A percentile compares a stretch with the other conserved stretches of the same genome.
phyloP scores from a whole-genome alignment of 1,140 invertebrate species.

The Piezodorus guildinii region DNA sequence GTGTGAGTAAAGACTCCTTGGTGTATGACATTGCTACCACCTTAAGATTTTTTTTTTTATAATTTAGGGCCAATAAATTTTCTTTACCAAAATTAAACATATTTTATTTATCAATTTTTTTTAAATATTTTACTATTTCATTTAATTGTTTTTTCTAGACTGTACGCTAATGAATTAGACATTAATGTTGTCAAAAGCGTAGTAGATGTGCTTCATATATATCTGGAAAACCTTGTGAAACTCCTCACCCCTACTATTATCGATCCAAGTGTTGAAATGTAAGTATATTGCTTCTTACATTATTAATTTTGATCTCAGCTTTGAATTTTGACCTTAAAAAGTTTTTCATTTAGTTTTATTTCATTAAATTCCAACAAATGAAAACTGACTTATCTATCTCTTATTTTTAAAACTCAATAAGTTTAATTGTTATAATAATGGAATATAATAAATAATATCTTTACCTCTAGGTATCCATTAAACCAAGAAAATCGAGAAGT shows the following conservation, averaged over 20 bases:
- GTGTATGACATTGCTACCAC: too few relatives aligned
- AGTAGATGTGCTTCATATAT: constrained; percentile 37
- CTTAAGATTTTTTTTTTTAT: too few relatives aligned
- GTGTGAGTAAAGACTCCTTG: too few relatives aligned
- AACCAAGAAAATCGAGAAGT: constrained; percentile 8
- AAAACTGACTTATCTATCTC: too few relatives aligned
- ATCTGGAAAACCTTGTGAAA: constrained; percentile 32
- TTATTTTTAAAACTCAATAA: too few relatives aligned
- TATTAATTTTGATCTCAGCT: too few relatives aligned
- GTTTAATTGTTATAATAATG: not conserved
- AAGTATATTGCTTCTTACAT: not conserved
- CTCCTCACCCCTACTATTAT: constrained; percentile 9
- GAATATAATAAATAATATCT: not conserved
- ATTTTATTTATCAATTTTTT: too few relatives aligned
- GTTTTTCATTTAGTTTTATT: too few relatives aligned
- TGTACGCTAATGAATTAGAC: constrained; percentile 40
- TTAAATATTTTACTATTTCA: constrained; percentile 23
- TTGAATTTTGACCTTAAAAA: too few relatives aligned
- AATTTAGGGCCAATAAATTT: too few relatives aligned
- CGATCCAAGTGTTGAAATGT: constrained; percentile 6
- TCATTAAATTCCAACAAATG: too few relatives aligned
- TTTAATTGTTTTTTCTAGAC: constrained; percentile 31
- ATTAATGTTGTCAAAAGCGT: constrained; percentile 35
- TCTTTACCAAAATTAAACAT: too few relatives aligned
- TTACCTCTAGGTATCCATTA: not conserved